Evolutionary conservation across 2,888 invertebrate genomes (phyloP).

Genomic region (Erebia palarica): DNA sequence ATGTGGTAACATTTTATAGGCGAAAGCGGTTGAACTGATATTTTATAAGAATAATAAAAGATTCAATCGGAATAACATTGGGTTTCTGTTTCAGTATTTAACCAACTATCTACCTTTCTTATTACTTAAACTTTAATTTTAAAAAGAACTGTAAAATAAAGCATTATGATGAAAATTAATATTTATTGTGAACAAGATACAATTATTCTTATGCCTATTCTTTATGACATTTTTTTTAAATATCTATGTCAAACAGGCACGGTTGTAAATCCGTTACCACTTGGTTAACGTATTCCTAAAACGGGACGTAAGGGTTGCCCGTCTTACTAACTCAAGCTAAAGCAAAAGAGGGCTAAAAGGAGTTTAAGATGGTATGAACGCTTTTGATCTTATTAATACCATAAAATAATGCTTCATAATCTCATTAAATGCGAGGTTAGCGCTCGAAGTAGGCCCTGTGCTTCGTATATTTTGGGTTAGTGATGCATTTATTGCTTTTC

Average conservation of each 20-base stretch:
- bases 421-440: conserved; percentile 89
- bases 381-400: conserved; percentile 90
- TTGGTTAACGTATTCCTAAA: conserved; percentile 3
- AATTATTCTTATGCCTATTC: too few relatives aligned
- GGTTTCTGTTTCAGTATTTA: too few relatives aligned
- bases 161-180: too few relatives aligned
- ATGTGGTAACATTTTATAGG: conserved; percentile 28
- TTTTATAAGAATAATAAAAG: neutral
- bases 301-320: conserved; percentile 61
- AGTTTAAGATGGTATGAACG: conserved; percentile 84
- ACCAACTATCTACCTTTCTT: too few relatives aligned
- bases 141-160: too few relatives aligned
- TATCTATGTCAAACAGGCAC: neutral
- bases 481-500: conserved; percentile 51
- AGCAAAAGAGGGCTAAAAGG: conserved; percentile 81
- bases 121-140: too few relatives aligned
- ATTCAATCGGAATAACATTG: too few relatives aligned
- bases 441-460: conserved; percentile 74
- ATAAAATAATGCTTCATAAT: conserved; percentile 89
- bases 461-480: conserved; percentile 51
- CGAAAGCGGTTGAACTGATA: conserved; percentile 21
- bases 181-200: too few relatives aligned
- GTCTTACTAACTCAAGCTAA: conserved; percentile 76
- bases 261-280: conserved; percentile 9
- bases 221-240: neutral